Evolutionary conservation across 2,113 vertebrate species (phyloP).

Genomic region (Tapirus terrestris): DNA sequence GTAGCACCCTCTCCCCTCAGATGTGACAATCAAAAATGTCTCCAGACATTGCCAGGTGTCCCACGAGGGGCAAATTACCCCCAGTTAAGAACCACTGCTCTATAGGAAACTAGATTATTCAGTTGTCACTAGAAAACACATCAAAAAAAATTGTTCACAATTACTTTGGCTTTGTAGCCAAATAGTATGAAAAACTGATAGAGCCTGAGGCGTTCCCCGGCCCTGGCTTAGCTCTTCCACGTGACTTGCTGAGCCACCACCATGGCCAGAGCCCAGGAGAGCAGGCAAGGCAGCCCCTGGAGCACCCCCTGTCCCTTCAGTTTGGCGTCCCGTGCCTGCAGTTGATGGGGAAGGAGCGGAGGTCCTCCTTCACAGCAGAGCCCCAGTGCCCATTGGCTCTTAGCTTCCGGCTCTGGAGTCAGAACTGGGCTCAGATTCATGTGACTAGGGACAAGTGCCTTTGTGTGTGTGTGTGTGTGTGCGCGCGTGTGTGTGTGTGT

Average conservation of each 20-base stretch:
- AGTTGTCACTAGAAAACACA: background rate
- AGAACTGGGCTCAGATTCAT: background rate
- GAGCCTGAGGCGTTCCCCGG: background rate
- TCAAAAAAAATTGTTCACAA: background rate
- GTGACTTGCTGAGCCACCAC: background rate
- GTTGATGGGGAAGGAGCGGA: accelerated
- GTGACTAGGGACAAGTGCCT: background rate
- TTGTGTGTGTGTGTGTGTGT: background rate
- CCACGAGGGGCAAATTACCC: background rate
- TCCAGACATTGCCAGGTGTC: background rate
- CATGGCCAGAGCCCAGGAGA: background rate
- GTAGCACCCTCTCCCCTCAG: accelerated
- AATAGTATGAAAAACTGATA: background rate
- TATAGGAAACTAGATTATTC: background rate
- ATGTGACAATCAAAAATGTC: background rate
- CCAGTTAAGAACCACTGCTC: background rate
- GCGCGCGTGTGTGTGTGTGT: background rate
- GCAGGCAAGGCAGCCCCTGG: background rate
- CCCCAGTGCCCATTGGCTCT: background rate
- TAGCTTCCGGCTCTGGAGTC: background rate
- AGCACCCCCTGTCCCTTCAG: background rate
- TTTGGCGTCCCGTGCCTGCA: background rate
- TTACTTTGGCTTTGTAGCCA: background rate
- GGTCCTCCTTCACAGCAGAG: background rate
- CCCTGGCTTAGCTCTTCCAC: background rate